Evolutionary conservation across 2,888 invertebrate species (phyloP).

Genomic region (Rhyacophila evoluta): DNA sequence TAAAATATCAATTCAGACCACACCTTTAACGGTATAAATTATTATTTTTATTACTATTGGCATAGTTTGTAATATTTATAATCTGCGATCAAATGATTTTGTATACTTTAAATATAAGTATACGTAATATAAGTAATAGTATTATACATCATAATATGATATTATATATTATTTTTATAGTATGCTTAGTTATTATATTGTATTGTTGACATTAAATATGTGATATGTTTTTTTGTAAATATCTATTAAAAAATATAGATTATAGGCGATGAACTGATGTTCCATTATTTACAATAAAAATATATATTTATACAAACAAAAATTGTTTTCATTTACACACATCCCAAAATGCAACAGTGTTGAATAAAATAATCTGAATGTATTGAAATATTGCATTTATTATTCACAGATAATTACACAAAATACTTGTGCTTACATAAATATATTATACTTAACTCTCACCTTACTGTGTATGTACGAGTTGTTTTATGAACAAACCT

Average conservation of each 20-base stretch:
- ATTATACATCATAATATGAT: not conserved
- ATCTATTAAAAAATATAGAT: conserved; percentile 28
- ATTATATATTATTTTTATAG: conserved; percentile 1
- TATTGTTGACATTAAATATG: not conserved
- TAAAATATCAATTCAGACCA: too few relatives aligned
- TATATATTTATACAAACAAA: conserved; percentile 5
- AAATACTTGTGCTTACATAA: not conserved
- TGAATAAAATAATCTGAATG: not conserved
- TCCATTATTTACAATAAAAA: not conserved
- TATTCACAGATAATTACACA: not conserved
- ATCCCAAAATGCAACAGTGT: too few relatives aligned
- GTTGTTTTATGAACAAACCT: too few relatives aligned
- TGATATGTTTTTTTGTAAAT: not conserved
- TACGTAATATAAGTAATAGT: too few relatives aligned
- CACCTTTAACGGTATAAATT: too few relatives aligned
- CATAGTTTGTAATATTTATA: too few relatives aligned
- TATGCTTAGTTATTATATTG: not conserved
- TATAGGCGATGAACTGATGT: conserved; percentile 11
- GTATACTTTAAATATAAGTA: too few relatives aligned
- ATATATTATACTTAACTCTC: too few relatives aligned
- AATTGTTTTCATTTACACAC: too few relatives aligned
- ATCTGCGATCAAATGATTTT: too few relatives aligned
- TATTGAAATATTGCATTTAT: not conserved
- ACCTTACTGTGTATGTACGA: too few relatives aligned
- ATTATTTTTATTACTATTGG: too few relatives aligned